phyloP scores from a whole-genome alignment of 2,797 vertebrate genomes.

The Premnoplex brunnescens region DNA sequence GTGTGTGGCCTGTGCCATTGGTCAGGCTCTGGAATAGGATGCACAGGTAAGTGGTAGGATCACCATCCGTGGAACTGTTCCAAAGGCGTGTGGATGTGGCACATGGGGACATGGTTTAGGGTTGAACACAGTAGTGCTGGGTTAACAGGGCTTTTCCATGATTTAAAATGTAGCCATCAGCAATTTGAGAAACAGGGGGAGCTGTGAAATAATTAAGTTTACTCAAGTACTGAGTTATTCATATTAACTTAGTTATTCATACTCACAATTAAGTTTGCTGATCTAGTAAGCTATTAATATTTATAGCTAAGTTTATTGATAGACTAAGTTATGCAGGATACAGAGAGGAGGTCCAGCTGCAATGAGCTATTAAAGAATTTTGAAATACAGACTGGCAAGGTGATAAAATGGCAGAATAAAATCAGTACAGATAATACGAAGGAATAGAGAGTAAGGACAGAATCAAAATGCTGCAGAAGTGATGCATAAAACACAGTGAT shows the following conservation, averaged over 20 bases:
- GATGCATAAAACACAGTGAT: neutral
- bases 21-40: neutral
- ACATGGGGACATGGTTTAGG: fast-evolving
- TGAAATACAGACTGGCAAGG: neutral
- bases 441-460: neutral
- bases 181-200: neutral
- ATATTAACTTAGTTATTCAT: neutral
- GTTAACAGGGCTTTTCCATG: neutral
- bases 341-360: neutral
- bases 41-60: neutral
- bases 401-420: neutral
- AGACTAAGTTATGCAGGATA: neutral
- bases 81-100: neutral
- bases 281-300: neutral
- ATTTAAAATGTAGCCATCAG: neutral
- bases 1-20: neutral
- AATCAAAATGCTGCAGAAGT: neutral
- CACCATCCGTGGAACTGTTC: neutral
- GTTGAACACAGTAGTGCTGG: neutral
- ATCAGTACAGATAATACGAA: neutral
- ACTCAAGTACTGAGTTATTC: neutral
- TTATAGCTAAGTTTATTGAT: neutral
- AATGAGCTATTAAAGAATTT: neutral
- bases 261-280: neutral
- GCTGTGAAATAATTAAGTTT: neutral